phyloP scores from a whole-genome alignment of 2,888 invertebrate species.

The Platycheirus rosarum region DNA sequence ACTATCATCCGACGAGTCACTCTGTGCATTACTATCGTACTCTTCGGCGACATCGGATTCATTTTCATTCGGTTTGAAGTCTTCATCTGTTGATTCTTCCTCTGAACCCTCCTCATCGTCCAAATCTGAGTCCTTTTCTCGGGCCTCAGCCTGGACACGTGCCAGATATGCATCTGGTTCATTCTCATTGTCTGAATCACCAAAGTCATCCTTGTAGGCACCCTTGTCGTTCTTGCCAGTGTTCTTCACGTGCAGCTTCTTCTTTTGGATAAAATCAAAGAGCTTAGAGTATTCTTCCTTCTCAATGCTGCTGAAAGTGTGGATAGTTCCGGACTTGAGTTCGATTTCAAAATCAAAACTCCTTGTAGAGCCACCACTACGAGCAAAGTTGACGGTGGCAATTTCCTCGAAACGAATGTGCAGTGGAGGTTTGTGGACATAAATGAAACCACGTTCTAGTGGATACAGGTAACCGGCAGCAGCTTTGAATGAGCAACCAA shows the following conservation, averaged over 20 bases:
- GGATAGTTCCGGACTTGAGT: slow-evolving; percentile 92
- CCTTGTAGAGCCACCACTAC: slow-evolving; percentile 94
- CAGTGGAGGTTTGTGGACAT: slow-evolving; percentile 98
- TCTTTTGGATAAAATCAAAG: slow-evolving; percentile 96
- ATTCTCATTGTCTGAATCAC: slow-evolving; percentile 95
- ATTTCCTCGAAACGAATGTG: slow-evolving; percentile 99
- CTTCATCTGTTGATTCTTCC: slow-evolving; percentile 93
- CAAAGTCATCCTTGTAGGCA: slow-evolving; percentile 93
- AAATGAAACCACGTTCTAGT: slow-evolving; percentile 98
- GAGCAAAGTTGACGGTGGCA: slow-evolving; percentile 95
- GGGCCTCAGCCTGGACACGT: slow-evolving; percentile 97
- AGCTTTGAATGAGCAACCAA: slow-evolving; percentile 98
- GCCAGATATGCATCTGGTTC: slow-evolving; percentile 98
- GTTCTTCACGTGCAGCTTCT: slow-evolving; percentile 97
- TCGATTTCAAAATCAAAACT: slow-evolving; percentile 97
- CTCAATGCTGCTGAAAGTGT: slow-evolving; percentile 98
- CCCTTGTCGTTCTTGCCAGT: slow-evolving; percentile 94
- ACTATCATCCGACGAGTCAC: slow-evolving; percentile 83
- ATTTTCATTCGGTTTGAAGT: slow-evolving; percentile 91
- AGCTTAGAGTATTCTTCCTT: slow-evolving; percentile 99
- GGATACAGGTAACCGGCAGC: slow-evolving; percentile 99
- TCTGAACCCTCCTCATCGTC: slow-evolving; percentile 85
- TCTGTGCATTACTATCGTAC: slow-evolving; percentile 84
- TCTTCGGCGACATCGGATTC: slow-evolving; percentile 93
- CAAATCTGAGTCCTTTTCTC: slow-evolving; percentile 90